phyloP scores from a whole-genome alignment of 1,140 invertebrate genomes.

The Drosophila sechellia region DNA sequence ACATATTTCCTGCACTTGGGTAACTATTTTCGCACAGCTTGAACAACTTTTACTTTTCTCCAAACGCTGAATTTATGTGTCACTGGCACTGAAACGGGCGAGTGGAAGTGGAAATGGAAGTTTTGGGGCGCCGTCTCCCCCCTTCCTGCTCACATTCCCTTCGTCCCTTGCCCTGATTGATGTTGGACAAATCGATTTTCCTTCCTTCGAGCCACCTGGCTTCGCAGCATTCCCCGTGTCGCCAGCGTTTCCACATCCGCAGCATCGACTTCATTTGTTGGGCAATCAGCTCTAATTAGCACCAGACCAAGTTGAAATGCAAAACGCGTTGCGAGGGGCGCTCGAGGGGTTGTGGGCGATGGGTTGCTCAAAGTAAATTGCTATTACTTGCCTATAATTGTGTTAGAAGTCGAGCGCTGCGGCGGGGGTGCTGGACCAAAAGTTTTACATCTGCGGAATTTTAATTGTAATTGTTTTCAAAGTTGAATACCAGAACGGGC shows the following conservation, averaged over 20 bases:
- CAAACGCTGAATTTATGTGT: slow-evolving; percentile 47
- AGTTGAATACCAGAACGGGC: slow-evolving; percentile 32
- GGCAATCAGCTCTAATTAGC: slow-evolving; percentile 77
- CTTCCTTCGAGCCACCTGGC: slow-evolving; percentile 23
- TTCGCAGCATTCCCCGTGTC: not conserved
- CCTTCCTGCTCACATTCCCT: not conserved
- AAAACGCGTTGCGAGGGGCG: slow-evolving; percentile 29
- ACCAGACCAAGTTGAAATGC: slow-evolving; percentile 54
- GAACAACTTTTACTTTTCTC: slow-evolving; percentile 55
- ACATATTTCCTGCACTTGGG: slow-evolving; percentile 8
- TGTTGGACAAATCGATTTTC: slow-evolving; percentile 47
- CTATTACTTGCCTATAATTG: slow-evolving; percentile 76
- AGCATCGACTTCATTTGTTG: slow-evolving; percentile 65
- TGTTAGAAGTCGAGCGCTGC: not conserved
- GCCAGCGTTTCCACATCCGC: slow-evolving; percentile 2
- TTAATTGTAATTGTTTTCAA: slow-evolving; percentile 63
- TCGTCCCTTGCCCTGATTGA: not conserved
- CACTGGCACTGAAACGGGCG: slow-evolving; percentile 34
- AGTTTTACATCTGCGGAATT: slow-evolving; percentile 56
- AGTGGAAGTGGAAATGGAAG: slow-evolving; percentile 38
- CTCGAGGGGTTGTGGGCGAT: slow-evolving; percentile 21
- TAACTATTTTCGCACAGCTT: slow-evolving; percentile 38
- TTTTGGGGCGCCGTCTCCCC: slow-evolving; percentile 9
- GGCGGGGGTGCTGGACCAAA: not conserved
- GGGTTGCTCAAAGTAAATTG: slow-evolving; percentile 66